Evolutionary conservation across 2,113 vertebrate genomes (phyloP).

Genomic region (Leucopsar rothschildi): DNA sequence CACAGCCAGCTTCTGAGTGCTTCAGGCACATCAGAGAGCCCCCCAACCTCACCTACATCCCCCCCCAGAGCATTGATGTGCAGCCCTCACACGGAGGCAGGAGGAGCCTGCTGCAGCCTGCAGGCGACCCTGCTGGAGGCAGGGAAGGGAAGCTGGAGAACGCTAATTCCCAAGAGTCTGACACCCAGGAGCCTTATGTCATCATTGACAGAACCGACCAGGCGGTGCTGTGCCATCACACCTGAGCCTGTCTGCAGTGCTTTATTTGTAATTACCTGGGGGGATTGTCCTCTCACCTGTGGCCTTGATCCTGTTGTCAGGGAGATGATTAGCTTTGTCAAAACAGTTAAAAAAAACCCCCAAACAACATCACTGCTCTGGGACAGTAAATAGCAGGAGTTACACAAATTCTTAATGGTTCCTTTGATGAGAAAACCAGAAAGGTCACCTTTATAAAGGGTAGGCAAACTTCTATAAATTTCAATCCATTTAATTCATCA

Average conservation of each 20-base stretch:
- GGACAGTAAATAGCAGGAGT: neutral
- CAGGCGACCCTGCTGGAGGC: neutral
- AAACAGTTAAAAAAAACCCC: neutral
- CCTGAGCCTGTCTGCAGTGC: neutral
- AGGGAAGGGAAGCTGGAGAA: neutral
- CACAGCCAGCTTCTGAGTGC: neutral
- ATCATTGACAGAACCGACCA: slow-evolving; percentile 19
- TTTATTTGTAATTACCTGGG: neutral
- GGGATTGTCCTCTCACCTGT: neutral
- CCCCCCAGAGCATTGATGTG: neutral
- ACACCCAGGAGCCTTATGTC: slow-evolving; percentile 58
- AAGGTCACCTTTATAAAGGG: neutral
- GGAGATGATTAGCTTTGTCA: neutral
- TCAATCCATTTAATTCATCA: neutral
- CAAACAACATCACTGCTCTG: neutral
- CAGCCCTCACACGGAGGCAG: neutral
- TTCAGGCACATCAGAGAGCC: slow-evolving; percentile 55
- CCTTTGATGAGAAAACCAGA: neutral
- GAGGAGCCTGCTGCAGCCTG: neutral
- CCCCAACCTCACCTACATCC: slow-evolving; percentile 66
- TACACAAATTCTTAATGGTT: neutral
- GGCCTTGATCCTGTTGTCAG: neutral
- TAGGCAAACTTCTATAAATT: neutral
- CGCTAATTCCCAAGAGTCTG: neutral
- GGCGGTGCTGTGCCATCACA: neutral